Evolutionary conservation across 1,140 invertebrate genomes (phyloP).

Genomic region (Eumaeus atala): DNA sequence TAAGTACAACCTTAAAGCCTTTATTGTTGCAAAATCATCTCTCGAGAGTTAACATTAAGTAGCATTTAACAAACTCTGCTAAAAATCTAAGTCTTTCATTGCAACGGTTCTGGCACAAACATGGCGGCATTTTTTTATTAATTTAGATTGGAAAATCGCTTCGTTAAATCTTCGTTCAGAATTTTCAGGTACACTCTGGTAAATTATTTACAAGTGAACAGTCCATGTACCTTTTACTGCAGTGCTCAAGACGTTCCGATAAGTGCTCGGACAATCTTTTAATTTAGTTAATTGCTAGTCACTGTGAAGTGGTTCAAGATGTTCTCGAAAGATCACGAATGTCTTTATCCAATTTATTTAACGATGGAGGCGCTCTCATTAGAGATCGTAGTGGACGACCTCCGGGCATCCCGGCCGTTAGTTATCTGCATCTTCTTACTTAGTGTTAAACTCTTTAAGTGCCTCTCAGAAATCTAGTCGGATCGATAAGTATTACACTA

Average conservation of each 20-base stretch:
- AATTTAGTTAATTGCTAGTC: slow-evolving; percentile 72
- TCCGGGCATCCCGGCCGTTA: slow-evolving; percentile 27
- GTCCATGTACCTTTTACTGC: slow-evolving; percentile 15
- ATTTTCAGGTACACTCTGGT: background rate
- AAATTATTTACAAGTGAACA: slow-evolving; percentile 11
- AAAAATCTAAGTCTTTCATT: background rate
- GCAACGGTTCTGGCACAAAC: background rate
- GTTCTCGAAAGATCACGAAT: slow-evolving; percentile 69
- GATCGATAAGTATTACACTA: too few relatives aligned
- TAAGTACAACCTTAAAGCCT: background rate
- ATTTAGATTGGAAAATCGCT: slow-evolving; percentile 3
- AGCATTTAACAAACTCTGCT: background rate
- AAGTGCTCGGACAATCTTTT: slow-evolving; percentile 68
- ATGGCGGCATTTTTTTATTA: background rate
- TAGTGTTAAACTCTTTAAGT: slow-evolving; percentile 15
- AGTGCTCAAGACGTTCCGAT: slow-evolving; percentile 49
- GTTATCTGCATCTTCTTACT: slow-evolving; percentile 42
- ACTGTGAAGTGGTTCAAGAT: slow-evolving; percentile 62
- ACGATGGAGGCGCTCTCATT: slow-evolving; percentile 68
- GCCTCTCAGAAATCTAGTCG: slow-evolving; percentile 6
- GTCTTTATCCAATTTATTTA: slow-evolving; percentile 74
- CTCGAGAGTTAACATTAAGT: background rate
- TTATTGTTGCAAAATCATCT: background rate
- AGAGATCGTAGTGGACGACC: slow-evolving; percentile 57
- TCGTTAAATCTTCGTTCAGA: background rate